Evolutionary conservation across 2,113 vertebrate species (phyloP), one percentile per base, ranked within the genome.

Genomic region (Spizaetus ornatus): DNA sequence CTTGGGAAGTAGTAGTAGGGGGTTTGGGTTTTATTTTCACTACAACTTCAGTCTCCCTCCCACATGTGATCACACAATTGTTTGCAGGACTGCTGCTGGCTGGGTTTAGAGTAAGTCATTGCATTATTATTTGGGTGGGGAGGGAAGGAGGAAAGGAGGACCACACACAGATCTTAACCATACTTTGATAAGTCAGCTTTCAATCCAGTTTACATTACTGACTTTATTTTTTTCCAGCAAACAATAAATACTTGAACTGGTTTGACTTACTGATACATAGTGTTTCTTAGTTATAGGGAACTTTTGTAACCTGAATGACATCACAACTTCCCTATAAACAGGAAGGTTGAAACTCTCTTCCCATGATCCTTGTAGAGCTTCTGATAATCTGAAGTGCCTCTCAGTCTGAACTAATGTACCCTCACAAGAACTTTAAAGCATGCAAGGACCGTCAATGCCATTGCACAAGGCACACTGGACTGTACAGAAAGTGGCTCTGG

Each of bases 1-100:
- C 72, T 62, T 79, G 61, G 34, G 38, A 91, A 84, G 31, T 25
- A 70, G 31, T 25, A 70, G 21, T 34, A 27, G 52, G 26, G 52
- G 15, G 16, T 10, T 53, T 16, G 52, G 0, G 3, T 27, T 52
- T 53, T 45, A n/a, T 36, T 76, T 52, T 71, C 3, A 38, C 16
- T 48, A 34, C 0, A 0, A 52, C 40, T 59, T 83, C 1, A 3
- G 52, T 69, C 29, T 94, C 40, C 38, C 34, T 84, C 65, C 83
- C 56, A 79, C 42, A 84, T 0, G 2, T 61, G 40, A 85, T 88
- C 43, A 69, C 21, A 63, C n/a, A 76, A 58, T 91, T 93, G 56
- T 77, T 95, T 91, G 72, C 82, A 93, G 80, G 69, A 38, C 62
- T 56, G 70, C 72, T 92, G 72, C 70, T 86, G 90, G 80, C 79